These are phyloP conservation scores for Crossocerus cetratus DNA, from an alignment of 2,888 invertebrate genomes.

Conservation along the genomic window DNA sequence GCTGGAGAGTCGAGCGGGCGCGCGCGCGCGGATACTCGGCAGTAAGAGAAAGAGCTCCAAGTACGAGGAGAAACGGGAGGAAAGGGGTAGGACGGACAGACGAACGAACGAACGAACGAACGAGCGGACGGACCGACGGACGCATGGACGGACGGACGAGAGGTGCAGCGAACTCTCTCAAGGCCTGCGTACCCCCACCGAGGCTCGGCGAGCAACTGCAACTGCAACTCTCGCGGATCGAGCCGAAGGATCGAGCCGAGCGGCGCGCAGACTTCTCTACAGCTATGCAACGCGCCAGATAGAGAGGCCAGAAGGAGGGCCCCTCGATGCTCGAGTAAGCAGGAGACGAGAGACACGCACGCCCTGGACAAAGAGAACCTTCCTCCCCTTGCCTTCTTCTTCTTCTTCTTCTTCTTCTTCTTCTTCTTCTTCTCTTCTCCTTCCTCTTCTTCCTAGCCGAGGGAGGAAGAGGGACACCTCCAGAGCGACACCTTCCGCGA, in stretches of 20 bases:
- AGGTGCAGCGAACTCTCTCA: slow-evolving; percentile 77
- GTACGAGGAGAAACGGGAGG: slow-evolving; percentile 23
- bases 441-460: too few species aligned
- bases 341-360: slow-evolving; percentile 22
- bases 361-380: slow-evolving; percentile 7
- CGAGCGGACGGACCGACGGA: slow-evolving; percentile 65
- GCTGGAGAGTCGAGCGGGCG: slow-evolving; percentile 16
- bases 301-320: neutral
- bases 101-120: slow-evolving; percentile 68
- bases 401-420: too few species aligned
- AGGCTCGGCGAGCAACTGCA: slow-evolving; percentile 50
- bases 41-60: slow-evolving; percentile 27
- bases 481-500: slow-evolving; percentile 43
- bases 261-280: slow-evolving; percentile 22
- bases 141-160: slow-evolving; percentile 68
- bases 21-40: slow-evolving; percentile 22
- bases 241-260: slow-evolving; percentile 34
- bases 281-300: slow-evolving; percentile 20
- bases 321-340: slow-evolving; percentile 14
- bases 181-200: slow-evolving; percentile 71
- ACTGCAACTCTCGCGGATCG: slow-evolving; percentile 60
- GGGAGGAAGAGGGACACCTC: slow-evolving; percentile 34
- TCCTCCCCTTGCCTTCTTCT: neutral
- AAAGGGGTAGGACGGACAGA: slow-evolving; percentile 51
- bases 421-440: too few species aligned